Evolutionary conservation across 2,888 invertebrate genomes (phyloP).

Genomic region (Drosophila austrosaltans): DNA sequence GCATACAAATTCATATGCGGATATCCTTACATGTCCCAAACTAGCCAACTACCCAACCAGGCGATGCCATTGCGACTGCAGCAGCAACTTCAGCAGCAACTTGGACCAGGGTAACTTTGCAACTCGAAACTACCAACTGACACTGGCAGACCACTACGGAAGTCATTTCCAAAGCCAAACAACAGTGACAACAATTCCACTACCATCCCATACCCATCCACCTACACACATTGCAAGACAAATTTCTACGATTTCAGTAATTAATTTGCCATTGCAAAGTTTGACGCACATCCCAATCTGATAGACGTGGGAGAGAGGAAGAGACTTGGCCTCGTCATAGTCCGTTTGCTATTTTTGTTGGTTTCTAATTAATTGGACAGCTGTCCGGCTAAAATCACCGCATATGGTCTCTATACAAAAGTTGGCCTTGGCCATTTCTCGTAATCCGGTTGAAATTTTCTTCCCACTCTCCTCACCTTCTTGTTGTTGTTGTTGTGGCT

Average conservation of each 20-base stretch:
- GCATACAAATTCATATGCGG: conserved; percentile 67
- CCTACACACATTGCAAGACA: conserved; percentile 53
- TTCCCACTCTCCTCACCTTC: conserved; percentile 32
- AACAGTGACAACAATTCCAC: conserved; percentile 54
- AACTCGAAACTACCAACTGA: conserved; percentile 29
- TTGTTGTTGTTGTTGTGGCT: conserved; percentile 35
- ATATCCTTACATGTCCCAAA: conserved; percentile 52
- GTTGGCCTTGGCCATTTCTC: conserved; percentile 41
- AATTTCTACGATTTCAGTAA: conserved; percentile 76
- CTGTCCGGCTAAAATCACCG: conserved; percentile 52
- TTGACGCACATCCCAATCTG: conserved; percentile 46
- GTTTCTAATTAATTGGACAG: conserved; percentile 73
- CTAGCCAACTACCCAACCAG: conserved; percentile 10
- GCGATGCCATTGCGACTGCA: background rate
- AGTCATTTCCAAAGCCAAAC: conserved; percentile 73
- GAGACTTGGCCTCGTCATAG: conserved; percentile 47
- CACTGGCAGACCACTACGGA: conserved; percentile 54
- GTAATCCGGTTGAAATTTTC: conserved; percentile 17
- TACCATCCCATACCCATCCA: background rate
- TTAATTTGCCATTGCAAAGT: conserved; percentile 77
- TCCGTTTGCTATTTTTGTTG: conserved; percentile 46
- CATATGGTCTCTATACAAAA: conserved; percentile 50
- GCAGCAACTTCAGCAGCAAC: conserved; percentile 29
- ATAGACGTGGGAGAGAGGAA: background rate
- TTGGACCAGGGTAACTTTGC: conserved; percentile 32